Evolutionary conservation across 1,140 invertebrate genomes (phyloP).

Genomic region (Aphaenogaster ashmeadi): DNA sequence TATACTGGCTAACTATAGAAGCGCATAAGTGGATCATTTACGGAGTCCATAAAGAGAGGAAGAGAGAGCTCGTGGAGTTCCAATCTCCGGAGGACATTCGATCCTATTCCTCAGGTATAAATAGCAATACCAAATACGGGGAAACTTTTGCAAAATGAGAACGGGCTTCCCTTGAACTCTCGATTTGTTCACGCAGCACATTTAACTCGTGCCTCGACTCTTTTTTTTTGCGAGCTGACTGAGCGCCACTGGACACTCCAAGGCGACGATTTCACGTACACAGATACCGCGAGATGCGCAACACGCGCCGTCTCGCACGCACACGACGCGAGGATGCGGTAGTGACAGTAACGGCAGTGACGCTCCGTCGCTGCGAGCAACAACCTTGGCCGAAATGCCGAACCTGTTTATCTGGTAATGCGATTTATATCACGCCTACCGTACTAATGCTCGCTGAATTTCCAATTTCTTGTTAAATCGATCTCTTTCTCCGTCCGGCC

Average conservation of each 20-base stretch:
- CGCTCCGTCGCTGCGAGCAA: conserved; percentile 17
- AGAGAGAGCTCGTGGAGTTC: neutral
- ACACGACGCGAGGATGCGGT: conserved; percentile 14
- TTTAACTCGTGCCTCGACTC: neutral
- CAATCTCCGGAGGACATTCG: conserved; percentile 1
- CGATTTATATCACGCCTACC: conserved; percentile 44
- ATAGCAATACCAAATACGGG: neutral
- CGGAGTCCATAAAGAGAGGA: conserved; percentile 32
- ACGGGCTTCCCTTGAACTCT: neutral
- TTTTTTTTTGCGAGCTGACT: neutral
- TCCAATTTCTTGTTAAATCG: conserved; percentile 24
- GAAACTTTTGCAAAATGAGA: conserved; percentile 18
- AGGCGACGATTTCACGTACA: conserved; percentile 37
- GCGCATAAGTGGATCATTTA: conserved; percentile 60
- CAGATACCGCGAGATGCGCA: conserved; percentile 1
- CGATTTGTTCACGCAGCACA: neutral
- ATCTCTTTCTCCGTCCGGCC: neutral
- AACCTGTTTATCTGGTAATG: conserved; percentile 58
- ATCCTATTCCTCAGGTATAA: conserved; percentile 21
- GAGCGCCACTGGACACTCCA: conserved; percentile 36
- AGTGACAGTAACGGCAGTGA: conserved; percentile 40
- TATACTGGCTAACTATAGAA: conserved; percentile 69
- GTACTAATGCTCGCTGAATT: neutral
- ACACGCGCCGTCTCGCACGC: neutral
- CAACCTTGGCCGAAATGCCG: conserved; percentile 59